phyloP scores from a whole-genome alignment of 2,113 vertebrate genomes.

The Syrrhaptes paradoxus region DNA sequence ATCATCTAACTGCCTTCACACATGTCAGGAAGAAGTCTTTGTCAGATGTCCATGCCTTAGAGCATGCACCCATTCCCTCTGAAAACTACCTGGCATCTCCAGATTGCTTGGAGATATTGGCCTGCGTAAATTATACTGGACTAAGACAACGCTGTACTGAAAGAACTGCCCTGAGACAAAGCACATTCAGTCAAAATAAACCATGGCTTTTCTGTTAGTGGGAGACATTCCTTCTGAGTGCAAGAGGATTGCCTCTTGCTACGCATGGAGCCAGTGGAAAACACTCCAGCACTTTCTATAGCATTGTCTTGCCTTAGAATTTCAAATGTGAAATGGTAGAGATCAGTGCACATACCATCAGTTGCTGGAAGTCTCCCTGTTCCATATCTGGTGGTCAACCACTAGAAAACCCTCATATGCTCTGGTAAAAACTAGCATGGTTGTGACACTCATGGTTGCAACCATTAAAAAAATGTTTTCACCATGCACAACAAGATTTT shows the following conservation, averaged over 20 bases:
- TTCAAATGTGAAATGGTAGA: background rate
- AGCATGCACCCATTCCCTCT: background rate
- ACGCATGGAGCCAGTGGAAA: background rate
- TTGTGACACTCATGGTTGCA: background rate
- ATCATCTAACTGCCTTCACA: background rate
- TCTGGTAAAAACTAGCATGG: background rate
- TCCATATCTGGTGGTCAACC: background rate
- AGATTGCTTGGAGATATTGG: background rate
- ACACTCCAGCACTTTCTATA: background rate
- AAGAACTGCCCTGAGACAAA: background rate
- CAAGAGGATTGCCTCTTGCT: background rate
- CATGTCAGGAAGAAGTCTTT: background rate
- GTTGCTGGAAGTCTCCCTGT: background rate
- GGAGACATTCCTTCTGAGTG: background rate
- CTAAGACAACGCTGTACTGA: background rate
- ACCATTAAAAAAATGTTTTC: background rate
- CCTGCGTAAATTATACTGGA: background rate
- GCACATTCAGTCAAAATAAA: background rate
- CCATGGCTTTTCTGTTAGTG: background rate
- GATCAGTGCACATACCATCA: rapidly evolving
- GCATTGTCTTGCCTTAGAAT: background rate
- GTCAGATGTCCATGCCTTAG: background rate
- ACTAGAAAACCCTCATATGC: background rate
- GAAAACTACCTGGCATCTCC: background rate
- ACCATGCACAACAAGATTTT: background rate